These are phyloP conservation scores for Alectura lathami DNA, from an alignment of 2,113 vertebrate species.

Conservation along the genomic window DNA sequence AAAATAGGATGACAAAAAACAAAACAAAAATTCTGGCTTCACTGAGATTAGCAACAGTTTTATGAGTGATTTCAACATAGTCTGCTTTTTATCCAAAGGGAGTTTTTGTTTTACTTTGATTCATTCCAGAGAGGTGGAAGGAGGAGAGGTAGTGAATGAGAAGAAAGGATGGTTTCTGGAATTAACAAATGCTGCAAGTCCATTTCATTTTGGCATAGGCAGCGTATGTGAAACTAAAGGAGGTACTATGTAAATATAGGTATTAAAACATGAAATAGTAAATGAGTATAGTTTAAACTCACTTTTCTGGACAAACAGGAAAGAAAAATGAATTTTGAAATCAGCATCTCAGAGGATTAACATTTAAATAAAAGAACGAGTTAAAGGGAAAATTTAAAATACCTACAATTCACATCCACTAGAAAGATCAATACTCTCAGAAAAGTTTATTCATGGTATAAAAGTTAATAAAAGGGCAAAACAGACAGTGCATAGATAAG, in stretches of 20 bases:
- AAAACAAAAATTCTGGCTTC: not conserved
- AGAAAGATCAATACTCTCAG: not conserved
- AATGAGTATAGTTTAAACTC: not conserved
- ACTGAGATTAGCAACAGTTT: not conserved
- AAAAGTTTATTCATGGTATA: not conserved
- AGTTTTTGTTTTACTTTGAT: not conserved
- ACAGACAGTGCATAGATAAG: not conserved
- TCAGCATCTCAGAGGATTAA: not conserved
- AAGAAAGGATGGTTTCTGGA: not conserved
- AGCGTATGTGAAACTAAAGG: not conserved
- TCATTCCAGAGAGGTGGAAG: not conserved
- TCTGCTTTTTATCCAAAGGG: not conserved
- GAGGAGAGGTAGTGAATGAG: not conserved
- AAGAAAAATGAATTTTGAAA: not conserved
- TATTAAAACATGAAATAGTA: not conserved
- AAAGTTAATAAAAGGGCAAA: not conserved
- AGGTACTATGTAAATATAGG: not conserved
- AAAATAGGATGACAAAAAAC: not conserved
- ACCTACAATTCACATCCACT: not conserved
- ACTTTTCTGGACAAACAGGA: not conserved
- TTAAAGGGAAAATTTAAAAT: not conserved
- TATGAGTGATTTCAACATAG: not conserved
- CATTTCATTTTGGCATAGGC: not conserved
- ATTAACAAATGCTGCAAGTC: not conserved
- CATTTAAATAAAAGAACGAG: not conserved